phyloP scores from a whole-genome alignment of 2,113 vertebrate species.

The Chiloscyllium plagiosum region DNA sequence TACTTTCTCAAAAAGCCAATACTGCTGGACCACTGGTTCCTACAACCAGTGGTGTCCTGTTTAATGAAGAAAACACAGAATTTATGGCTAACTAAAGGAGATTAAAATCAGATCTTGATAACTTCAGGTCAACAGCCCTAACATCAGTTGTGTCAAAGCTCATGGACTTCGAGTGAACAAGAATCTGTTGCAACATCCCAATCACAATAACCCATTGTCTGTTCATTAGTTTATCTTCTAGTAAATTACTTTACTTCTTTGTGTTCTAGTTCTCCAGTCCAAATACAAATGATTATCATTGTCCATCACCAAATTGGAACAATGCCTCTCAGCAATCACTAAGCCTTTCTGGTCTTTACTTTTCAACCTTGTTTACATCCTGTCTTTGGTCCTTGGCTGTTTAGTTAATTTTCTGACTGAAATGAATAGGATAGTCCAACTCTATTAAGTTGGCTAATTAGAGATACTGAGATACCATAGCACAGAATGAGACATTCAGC shows the following conservation, averaged over 20 bases:
- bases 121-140: conserved; percentile 15
- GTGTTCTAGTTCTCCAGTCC: background rate
- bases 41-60: background rate
- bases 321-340: background rate
- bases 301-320: background rate
- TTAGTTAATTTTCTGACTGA: background rate
- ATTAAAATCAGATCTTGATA: conserved; percentile 23
- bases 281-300: background rate
- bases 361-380: background rate
- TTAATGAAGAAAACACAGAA: background rate
- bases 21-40: background rate
- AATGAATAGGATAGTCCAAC: background rate
- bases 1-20: background rate
- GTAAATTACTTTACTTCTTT: background rate
- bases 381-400: background rate
- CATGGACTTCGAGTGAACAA: background rate
- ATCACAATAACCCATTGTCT: background rate
- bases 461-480: too few relatives aligned
- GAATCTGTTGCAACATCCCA: conserved; percentile 6
- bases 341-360: background rate
- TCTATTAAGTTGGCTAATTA: background rate
- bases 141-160: conserved; percentile 2
- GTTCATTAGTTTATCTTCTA: background rate
- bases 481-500: too few relatives aligned
- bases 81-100: conserved; percentile 13